Conservation (phyloP, 2,888 invertebrate genomes). For the Syritta pipiens region DNA sequence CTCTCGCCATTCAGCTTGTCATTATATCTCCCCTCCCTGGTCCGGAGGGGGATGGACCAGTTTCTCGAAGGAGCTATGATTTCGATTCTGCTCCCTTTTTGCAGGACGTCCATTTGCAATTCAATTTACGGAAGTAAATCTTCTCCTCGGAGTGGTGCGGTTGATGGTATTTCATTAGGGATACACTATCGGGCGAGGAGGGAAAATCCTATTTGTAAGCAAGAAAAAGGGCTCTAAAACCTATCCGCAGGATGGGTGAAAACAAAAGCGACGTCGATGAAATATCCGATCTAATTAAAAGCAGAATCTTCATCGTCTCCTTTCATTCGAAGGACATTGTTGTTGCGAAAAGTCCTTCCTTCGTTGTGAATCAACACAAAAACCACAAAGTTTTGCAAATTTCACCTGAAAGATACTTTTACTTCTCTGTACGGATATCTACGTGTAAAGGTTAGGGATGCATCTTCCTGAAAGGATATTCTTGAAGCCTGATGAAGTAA, state of each 20-base stretch:
- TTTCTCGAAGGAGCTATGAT: neutral
- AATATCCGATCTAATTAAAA: conserved; percentile 20
- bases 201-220: neutral
- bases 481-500: too few species aligned
- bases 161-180: conserved; percentile 25
- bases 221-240: neutral
- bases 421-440: too few species aligned
- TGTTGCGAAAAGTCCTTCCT: too few species aligned
- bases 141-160: conserved; percentile 20
- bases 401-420: too few species aligned
- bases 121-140: conserved; percentile 40
- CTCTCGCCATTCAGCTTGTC: conserved; percentile 1
- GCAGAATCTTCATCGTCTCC: too few species aligned
- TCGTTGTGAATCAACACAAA: too few species aligned
- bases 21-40: conserved; percentile 12
- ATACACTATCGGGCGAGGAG: neutral
- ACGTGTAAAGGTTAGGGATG: too few species aligned
- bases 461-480: too few species aligned
- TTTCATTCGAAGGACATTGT: too few species aligned
- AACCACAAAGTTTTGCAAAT: too few species aligned
- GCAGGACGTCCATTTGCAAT: conserved; percentile 27
- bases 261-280: neutral
- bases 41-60: neutral
- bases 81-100: conserved; percentile 18
- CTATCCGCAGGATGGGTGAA: neutral